These are phyloP conservation scores for Agrenia bidenticulata DNA, from an alignment of 2,888 invertebrate genomes.

Conservation along the genomic window DNA sequence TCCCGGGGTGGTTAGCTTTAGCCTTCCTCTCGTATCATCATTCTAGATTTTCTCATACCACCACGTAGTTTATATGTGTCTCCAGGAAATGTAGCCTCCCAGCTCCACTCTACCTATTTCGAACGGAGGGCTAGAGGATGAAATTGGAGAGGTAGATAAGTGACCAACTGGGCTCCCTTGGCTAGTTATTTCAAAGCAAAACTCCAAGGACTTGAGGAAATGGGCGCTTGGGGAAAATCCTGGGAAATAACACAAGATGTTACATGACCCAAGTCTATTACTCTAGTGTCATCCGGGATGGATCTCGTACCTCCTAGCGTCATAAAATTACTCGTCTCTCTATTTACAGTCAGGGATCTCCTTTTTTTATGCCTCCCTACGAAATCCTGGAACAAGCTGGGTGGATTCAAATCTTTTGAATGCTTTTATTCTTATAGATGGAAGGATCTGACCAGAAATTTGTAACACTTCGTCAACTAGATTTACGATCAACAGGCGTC, in stretches of 20 bases:
- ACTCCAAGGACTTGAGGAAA: slow-evolving; percentile 5
- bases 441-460: slow-evolving; percentile 48
- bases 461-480: slow-evolving; percentile 43
- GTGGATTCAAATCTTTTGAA: slow-evolving; percentile 1
- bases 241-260: neutral
- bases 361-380: neutral
- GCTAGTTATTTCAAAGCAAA: slow-evolving; percentile 6
- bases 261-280: slow-evolving; percentile 3
- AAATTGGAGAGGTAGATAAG: slow-evolving; percentile 11
- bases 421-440: slow-evolving; percentile 41
- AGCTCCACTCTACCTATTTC: no score
- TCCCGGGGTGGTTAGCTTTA: no score
- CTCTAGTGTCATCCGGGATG: neutral
- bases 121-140: neutral
- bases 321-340: neutral
- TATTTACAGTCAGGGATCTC: neutral
- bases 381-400: neutral
- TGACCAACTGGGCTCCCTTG: slow-evolving; percentile 9
- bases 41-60: no score
- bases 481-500: slow-evolving; percentile 57
- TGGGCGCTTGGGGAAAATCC: slow-evolving; percentile 8
- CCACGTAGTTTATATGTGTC: no score
- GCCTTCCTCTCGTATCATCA: no score
- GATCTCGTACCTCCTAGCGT: neutral
- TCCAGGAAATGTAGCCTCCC: no score